Conservation (phyloP, 2,888 invertebrate species). For the Agonum fuliginosum region DNA sequence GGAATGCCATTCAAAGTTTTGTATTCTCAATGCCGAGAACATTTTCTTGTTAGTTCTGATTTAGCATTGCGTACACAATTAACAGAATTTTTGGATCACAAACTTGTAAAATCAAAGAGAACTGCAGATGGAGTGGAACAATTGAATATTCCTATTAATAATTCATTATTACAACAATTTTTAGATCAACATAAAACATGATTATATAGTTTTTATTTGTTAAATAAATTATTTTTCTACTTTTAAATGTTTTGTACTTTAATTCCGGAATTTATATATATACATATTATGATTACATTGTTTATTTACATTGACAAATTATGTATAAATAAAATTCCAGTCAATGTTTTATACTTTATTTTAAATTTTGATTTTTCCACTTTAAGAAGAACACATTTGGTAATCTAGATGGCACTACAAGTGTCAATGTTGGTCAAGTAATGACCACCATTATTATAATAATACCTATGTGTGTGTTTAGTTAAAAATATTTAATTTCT, state of each 20-base stretch:
- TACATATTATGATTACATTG: too few species aligned
- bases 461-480: slow-evolving; percentile 38
- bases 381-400: too few species aligned
- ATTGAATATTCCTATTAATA: slow-evolving; percentile 86
- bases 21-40: slow-evolving; percentile 89
- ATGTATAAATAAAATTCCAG: too few species aligned
- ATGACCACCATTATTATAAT: slow-evolving; percentile 36
- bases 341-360: too few species aligned
- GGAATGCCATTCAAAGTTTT: slow-evolving; percentile 93
- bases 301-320: too few species aligned
- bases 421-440: slow-evolving; percentile 24
- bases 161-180: slow-evolving; percentile 84
- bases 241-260: neutral
- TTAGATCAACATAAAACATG: slow-evolving; percentile 75
- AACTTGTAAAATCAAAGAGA: slow-evolving; percentile 88
- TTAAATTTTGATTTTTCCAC: neutral
- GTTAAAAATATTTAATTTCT: slow-evolving; percentile 38
- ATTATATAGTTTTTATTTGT: slow-evolving; percentile 64
- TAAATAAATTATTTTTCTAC: slow-evolving; percentile 28
- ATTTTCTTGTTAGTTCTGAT: slow-evolving; percentile 95
- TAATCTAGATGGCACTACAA: slow-evolving; percentile 9
- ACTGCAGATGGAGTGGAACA: slow-evolving; percentile 88
- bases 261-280: too few species aligned
- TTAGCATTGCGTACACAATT: slow-evolving; percentile 92
- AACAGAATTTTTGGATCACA: slow-evolving; percentile 96